Percentiles rank a stretch among this genome's conserved stretches.
These are phyloP conservation scores for Heteronetta atricapilla DNA, from an alignment of 2,113 vertebrate species.

Conservation along the genomic window DNA sequence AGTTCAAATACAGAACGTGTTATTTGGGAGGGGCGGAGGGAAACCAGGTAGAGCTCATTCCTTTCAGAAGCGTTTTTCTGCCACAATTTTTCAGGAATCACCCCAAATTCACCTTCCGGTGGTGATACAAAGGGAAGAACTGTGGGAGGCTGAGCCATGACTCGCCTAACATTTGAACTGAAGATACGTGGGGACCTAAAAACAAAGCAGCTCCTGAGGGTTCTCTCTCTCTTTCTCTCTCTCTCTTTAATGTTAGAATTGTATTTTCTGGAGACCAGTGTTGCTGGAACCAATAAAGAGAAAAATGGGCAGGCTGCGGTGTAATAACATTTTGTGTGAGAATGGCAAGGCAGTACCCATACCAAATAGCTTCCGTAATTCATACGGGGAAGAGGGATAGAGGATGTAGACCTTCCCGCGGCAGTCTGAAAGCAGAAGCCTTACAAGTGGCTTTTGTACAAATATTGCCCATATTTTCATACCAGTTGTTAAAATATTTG, in stretches of 20 bases:
- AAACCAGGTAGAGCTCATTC: not conserved
- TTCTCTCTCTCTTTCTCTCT: too few species aligned
- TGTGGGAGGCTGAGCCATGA: not conserved
- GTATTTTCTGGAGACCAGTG: not conserved
- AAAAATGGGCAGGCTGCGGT: not conserved
- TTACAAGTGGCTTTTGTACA: not conserved
- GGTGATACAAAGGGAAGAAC: not conserved
- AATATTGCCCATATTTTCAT: not conserved
- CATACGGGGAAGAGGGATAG: rapidly evolving
- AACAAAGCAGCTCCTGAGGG: not conserved
- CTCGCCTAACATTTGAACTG: not conserved
- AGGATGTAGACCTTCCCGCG: not conserved
- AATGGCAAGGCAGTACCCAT: not conserved
- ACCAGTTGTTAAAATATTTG: not conserved
- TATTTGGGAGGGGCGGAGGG: not conserved
- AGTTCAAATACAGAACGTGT: not conserved
- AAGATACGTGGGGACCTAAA: not conserved
- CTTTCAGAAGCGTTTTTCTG: not conserved
- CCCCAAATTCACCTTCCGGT: not conserved
- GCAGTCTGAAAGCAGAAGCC: not conserved
- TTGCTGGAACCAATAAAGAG: not conserved
- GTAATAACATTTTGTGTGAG: not conserved
- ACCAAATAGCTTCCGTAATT: not conserved
- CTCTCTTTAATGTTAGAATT: too few species aligned
- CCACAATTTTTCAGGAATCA: not conserved